Conservation (phyloP, 2,888 invertebrate genomes). For the Amiota communis region DNA sequence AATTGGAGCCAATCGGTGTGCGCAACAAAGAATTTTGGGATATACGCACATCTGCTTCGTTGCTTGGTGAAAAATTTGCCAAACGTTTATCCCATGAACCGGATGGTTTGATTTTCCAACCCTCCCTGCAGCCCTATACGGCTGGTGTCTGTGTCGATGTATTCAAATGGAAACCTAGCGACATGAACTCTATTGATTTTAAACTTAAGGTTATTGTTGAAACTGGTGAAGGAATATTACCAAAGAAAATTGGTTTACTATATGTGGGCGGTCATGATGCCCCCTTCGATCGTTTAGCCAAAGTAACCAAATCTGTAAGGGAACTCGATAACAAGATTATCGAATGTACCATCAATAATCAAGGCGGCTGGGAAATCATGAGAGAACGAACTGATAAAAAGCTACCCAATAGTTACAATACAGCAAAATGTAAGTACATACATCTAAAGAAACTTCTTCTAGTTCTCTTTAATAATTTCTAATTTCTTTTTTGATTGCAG, state of each 20-base stretch:
- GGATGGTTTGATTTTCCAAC: slow-evolving; percentile 98
- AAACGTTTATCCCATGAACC: slow-evolving; percentile 92
- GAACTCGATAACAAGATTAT: slow-evolving; percentile 93
- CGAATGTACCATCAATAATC: slow-evolving; percentile 89
- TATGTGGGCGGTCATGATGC: slow-evolving; percentile 83
- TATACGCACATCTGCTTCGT: slow-evolving; percentile 79
- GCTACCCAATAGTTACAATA: slow-evolving; percentile 90
- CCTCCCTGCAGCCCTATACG: slow-evolving; percentile 87
- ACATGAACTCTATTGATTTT: slow-evolving; percentile 97
- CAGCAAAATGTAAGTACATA: slow-evolving; percentile 77
- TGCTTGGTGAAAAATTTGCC: slow-evolving; percentile 89
- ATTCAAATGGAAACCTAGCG: slow-evolving; percentile 97
- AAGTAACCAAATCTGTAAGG: slow-evolving; percentile 84
- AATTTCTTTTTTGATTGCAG: slow-evolving; percentile 71
- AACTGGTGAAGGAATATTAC: slow-evolving; percentile 80
- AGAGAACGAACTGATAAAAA: slow-evolving; percentile 97
- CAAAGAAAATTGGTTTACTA: slow-evolving; percentile 80
- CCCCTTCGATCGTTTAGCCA: slow-evolving; percentile 82
- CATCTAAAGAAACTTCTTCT: no score
- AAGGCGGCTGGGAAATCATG: slow-evolving; percentile 91
- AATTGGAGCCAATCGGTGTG: slow-evolving; percentile 91
- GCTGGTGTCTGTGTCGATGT: slow-evolving; percentile 88
- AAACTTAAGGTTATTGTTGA: slow-evolving; percentile 85
- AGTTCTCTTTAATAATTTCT: no score
- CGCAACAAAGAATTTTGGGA: slow-evolving; percentile 95